phyloP scores from a whole-genome alignment of 1,140 invertebrate genomes.

The Matsumurasca onukii region DNA sequence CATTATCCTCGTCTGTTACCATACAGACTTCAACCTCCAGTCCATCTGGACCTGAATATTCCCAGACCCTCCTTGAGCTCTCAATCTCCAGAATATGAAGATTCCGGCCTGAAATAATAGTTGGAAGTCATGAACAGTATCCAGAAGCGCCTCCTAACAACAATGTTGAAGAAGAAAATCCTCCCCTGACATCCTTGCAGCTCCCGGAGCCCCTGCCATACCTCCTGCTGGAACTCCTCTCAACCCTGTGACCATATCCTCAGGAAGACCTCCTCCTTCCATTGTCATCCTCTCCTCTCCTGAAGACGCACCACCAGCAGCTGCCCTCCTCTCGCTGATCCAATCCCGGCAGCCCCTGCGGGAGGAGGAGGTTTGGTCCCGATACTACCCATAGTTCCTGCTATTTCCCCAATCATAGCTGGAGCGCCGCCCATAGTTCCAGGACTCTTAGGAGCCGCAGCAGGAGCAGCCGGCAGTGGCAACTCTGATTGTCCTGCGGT shows the following conservation, averaged over 20 bases:
- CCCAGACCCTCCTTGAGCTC: too few species aligned
- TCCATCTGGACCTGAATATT: too few species aligned
- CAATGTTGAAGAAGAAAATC: too few species aligned
- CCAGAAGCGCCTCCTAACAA: too few species aligned
- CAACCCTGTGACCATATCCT: constrained; percentile 28
- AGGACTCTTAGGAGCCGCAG: constrained; percentile 2
- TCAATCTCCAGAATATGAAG: too few species aligned
- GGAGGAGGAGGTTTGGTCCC: constrained; percentile 17
- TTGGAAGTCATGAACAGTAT: too few species aligned
- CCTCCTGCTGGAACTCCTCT: constrained; percentile 27
- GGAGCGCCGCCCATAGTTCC: neutral
- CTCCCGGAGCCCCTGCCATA: constrained; percentile 7
- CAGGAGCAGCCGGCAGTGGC: neutral
- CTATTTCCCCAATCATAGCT: constrained; percentile 26
- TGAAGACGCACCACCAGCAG: neutral
- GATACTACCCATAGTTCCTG: constrained; percentile 5
- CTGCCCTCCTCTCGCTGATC: constrained; percentile 22
- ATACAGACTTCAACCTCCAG: too few species aligned
- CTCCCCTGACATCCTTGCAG: constrained; percentile 21
- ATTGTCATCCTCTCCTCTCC: constrained; percentile 37
- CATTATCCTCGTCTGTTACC: too few species aligned
- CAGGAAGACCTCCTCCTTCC: constrained; percentile 38
- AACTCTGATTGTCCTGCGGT: neutral
- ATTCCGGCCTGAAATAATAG: too few species aligned
- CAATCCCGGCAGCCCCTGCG: constrained; percentile 4